Base-by-base conservation (phyloP, 37 sponge, comb jelly and placozoan genomes). In the Crambe crambe region DNA sequence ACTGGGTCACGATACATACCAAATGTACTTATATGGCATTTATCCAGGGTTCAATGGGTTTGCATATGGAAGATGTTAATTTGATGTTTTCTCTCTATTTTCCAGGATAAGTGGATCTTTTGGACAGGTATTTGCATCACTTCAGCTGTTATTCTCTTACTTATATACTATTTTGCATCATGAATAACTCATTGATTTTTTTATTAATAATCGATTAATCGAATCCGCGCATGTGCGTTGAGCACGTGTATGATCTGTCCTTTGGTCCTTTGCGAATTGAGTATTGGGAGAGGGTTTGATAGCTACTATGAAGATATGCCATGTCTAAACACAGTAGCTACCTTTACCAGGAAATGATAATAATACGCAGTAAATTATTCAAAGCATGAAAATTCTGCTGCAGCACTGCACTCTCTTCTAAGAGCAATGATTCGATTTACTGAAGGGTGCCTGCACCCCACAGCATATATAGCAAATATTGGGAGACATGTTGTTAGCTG, bases 31-130 rank as follows among this genome's bases (percentile, higher is more conserved):
- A 29, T 34, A 18, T 57, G 17, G 6, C 21, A 37, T 36, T 74
- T 37, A 43, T 74, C 3, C 29, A 35, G 54, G 18, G 26, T n/a
- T n/a, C n/a, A n/a, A n/a, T n/a, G n/a, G n/a, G n/a, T n/a, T n/a
- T n/a, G n/a, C n/a, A n/a, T n/a, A n/a, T n/a, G n/a, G n/a, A n/a
- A n/a, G n/a, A n/a, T n/a, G n/a, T n/a, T n/a, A n/a, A n/a, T n/a
- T 74, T 58, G 61, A 34, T 77, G 36, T 64, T 41, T 31, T 38
- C 40, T 56, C 5, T 70, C 15, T 69, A 47, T 27, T 64, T 6
- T 78, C 59, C 82, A 92, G 85, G 93, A 92, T 66, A 81, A 42
- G 60, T 87, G 66, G 68, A 77, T 92, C 10, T 87, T 92, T 57
- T 92, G 85, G 82, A 61, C 61, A 23, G 85, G 93, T 9, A 57